phyloP scores from a whole-genome alignment of 2,888 invertebrate genomes.

The Aricia artaxerxes region DNA sequence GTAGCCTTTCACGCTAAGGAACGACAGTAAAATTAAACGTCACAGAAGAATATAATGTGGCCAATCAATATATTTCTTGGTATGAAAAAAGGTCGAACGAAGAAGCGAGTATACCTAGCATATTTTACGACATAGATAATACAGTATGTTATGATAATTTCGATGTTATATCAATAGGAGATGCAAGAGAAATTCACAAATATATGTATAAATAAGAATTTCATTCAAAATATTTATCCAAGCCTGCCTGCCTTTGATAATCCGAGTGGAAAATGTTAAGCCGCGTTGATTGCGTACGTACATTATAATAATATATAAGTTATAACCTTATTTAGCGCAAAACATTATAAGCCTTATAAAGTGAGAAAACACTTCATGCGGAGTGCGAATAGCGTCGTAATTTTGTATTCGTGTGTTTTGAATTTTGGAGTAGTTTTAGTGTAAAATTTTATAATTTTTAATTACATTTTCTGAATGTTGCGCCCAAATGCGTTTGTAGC shows the following conservation, averaged over 20 bases:
- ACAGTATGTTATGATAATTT: no score
- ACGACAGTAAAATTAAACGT: no score
- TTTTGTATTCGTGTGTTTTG: background rate
- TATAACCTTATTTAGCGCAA: conserved; percentile 1
- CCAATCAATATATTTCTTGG: no score
- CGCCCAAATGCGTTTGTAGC: no score
- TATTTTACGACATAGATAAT: no score
- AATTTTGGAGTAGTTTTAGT: background rate
- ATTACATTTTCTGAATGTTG: no score
- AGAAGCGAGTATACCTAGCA: no score
- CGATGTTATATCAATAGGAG: background rate
- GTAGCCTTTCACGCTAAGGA: no score
- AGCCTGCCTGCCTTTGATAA: conserved; percentile 22
- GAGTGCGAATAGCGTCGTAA: background rate
- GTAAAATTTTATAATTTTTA: background rate
- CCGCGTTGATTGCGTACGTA: conserved; percentile 11
- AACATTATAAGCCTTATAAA: background rate
- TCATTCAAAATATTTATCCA: conserved; percentile 16
- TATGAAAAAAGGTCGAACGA: no score
- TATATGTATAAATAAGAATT: background rate
- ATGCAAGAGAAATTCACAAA: background rate
- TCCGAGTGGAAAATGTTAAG: conserved; percentile 18
- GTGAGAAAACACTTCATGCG: background rate
- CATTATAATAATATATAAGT: background rate
- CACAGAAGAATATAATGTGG: no score